phyloP scores from a whole-genome alignment of 2,888 invertebrate species.

The Eurytoma californica region DNA sequence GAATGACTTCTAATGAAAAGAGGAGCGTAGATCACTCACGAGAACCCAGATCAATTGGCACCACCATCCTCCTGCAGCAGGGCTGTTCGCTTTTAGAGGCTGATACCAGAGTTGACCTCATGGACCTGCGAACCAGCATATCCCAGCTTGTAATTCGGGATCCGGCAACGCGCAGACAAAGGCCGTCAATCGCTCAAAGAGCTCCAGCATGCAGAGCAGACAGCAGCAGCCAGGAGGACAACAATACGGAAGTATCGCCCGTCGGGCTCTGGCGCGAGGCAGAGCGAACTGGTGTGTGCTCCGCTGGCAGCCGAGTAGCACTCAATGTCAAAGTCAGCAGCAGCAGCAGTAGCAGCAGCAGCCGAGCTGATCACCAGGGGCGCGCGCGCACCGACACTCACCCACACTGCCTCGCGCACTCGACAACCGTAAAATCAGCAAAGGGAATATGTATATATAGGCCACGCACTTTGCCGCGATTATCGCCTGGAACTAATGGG shows the following conservation, averaged over 20 bases:
- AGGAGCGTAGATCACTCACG: slow-evolving; percentile 52
- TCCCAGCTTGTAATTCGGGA: not conserved
- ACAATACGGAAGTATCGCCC: too few relatives aligned
- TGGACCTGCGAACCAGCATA: slow-evolving; percentile 31
- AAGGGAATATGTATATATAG: slow-evolving; percentile 6
- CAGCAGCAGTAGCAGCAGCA: not conserved
- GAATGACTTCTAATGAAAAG: slow-evolving; percentile 3
- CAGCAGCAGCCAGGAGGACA: not conserved
- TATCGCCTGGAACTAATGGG: slow-evolving; percentile 44
- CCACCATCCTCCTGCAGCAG: slow-evolving; percentile 34
- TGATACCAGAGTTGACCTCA: slow-evolving; percentile 29
- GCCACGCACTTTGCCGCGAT: slow-evolving; percentile 31
- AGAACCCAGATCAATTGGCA: slow-evolving; percentile 29
- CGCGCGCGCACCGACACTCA: slow-evolving; percentile 7
- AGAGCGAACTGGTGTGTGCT: slow-evolving; percentile 17
- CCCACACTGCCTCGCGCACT: not conserved
- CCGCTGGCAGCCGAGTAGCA: slow-evolving; percentile 44
- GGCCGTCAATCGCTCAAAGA: not conserved
- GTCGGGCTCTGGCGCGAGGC: too few relatives aligned
- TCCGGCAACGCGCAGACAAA: too few relatives aligned
- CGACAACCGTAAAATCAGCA: slow-evolving; percentile 42
- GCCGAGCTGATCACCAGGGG: not conserved
- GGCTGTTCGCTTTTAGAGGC: not conserved
- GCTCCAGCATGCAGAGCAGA: not conserved
- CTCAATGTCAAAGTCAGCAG: slow-evolving; percentile 50